Base-by-base conservation (phyloP, 2,888 invertebrate species). In the Orthosia incerta region DNA sequence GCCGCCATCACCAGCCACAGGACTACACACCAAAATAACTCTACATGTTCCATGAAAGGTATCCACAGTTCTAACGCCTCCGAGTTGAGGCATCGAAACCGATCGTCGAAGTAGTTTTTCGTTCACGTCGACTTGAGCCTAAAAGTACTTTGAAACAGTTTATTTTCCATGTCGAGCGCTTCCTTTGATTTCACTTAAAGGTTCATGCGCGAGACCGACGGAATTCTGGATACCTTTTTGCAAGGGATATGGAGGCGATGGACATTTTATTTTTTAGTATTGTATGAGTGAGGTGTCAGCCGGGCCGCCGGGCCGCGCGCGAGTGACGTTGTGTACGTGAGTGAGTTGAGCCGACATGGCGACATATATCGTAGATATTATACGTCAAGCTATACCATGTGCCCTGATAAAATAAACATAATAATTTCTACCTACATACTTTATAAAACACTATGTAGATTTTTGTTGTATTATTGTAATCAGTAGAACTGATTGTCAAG, bases 201-300 rank as follows among this genome's bases (percentile, higher is more conserved):
- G 85, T 79, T 71, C 31, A 70, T 64, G 82, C 86, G 74, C 65
- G 84, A 87, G 88, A 87, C 86, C 85, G 74, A 78, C 61, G 76
- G 91, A 92, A 90, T 92, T 91, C 85, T 90, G 92, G 91, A 91
- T 92, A 88, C 93, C 92, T 92, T 92, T 81, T 82, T 61, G 76
- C 82, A 74, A 86, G 83, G 84, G 85, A 87, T 77, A 76, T 79
- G 79, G 82, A 83, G 78, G 86, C 84, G 82, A 84, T 80, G 76
- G 84, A 88, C 85, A 86, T 87, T 80, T 73, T 77, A 82, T 81
- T 79, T 85, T 86, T 80, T 85, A 84, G 79, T 85, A 85, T 81
- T 66, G 81, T 78, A 78, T 76, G 87, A 65, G 79, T 75, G 85
- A 74, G 81, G 71, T 64, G 78, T 53, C 64, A 79, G 82, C 70